Conservation (phyloP, 2,113 vertebrate species). For the Neoarius graeffei region DNA sequence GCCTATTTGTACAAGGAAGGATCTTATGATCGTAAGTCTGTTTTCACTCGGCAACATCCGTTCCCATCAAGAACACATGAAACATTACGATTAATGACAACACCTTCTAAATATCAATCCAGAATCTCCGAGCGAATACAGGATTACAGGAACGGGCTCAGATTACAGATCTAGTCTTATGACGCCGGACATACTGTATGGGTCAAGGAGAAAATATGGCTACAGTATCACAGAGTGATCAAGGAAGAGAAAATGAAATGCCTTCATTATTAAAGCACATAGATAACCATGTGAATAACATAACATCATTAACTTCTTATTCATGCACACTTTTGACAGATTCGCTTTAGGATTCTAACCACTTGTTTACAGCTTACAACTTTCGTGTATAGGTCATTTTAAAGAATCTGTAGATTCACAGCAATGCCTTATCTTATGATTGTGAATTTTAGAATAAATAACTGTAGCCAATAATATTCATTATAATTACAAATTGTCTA, state of each 20-base stretch:
- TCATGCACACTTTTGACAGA: background rate
- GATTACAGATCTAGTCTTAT: background rate
- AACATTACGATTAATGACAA: background rate
- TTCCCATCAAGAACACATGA: constrained; percentile 2
- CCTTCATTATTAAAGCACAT: background rate
- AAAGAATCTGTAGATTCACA: constrained; percentile 9
- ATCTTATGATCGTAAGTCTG: constrained; percentile 25
- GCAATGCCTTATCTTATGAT: background rate
- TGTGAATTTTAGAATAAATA: constrained; percentile 23
- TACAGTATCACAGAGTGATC: background rate
- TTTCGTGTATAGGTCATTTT: background rate
- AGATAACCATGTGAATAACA: too few species aligned
- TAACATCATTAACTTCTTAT: background rate
- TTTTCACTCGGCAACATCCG: constrained; percentile 4
- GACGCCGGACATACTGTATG: background rate
- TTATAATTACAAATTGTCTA: constrained; percentile 24
- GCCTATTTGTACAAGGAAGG: constrained; percentile 8
- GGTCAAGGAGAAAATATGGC: background rate
- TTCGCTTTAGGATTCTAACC: background rate
- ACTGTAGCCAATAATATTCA: constrained; percentile 23
- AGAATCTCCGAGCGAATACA: background rate
- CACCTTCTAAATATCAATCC: background rate
- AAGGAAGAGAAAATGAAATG: background rate
- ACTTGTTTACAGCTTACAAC: constrained; percentile 43
- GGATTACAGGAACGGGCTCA: background rate